These are phyloP conservation scores for Spilogale gracilis DNA, from an alignment of 2,113 vertebrate species.

Conservation along the genomic window DNA sequence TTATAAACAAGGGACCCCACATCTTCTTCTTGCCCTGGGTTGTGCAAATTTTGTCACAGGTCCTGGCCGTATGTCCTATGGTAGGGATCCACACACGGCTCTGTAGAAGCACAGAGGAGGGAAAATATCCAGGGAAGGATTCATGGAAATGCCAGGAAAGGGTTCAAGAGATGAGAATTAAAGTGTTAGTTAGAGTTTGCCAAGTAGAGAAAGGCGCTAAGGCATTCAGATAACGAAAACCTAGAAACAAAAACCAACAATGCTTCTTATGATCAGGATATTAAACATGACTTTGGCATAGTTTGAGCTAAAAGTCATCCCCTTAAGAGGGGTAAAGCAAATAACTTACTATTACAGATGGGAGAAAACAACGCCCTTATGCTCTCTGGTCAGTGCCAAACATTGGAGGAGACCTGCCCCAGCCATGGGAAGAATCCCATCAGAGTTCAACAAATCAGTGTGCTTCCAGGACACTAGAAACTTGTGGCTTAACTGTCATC, in stretches of 20 bases:
- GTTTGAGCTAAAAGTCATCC: background rate
- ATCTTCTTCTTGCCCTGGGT: background rate
- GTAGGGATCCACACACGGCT: background rate
- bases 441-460: background rate
- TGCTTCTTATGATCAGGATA: background rate
- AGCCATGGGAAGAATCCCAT: background rate
- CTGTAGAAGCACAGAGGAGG: background rate
- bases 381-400: background rate
- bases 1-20: background rate
- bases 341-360: background rate
- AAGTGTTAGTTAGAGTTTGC: background rate
- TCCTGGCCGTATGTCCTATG: background rate
- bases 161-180: background rate
- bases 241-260: background rate
- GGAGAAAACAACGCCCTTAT: background rate
- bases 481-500: background rate
- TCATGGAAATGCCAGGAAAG: background rate
- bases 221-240: background rate
- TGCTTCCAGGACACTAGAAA: background rate
- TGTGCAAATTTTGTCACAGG: background rate
- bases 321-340: background rate
- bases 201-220: background rate
- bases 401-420: background rate
- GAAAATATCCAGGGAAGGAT: background rate
- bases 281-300: background rate